Conservation (phyloP, 2,888 invertebrate genomes). For the Platycnemis pennipes region DNA sequence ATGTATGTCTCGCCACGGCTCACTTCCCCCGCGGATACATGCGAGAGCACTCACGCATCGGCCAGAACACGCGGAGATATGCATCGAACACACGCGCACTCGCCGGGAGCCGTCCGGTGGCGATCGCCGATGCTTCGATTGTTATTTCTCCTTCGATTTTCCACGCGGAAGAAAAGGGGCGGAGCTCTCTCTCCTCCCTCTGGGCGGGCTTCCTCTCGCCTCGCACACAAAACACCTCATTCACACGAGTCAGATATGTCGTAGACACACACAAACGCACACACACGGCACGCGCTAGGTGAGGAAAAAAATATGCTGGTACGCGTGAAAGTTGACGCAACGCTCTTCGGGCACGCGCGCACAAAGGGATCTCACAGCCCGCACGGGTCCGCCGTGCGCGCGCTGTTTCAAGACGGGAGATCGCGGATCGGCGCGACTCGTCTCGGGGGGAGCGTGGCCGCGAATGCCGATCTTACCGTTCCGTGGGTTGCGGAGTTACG, state of each 20-base stretch:
- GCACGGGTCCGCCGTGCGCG: background rate
- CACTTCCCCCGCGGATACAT: conserved; percentile 19
- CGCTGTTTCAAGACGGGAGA: background rate
- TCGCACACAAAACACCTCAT: conserved; percentile 1
- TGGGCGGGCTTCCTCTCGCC: background rate
- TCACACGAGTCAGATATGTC: background rate
- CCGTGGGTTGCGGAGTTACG: conserved; percentile 54
- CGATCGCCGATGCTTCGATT: background rate
- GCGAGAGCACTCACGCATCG: background rate
- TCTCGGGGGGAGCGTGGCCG: conserved; percentile 43
- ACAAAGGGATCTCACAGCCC: background rate
- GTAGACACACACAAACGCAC: too few relatives aligned
- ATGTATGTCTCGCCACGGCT: background rate
- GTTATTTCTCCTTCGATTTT: background rate
- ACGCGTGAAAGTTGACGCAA: background rate
- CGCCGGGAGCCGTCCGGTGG: background rate
- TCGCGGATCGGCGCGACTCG: background rate
- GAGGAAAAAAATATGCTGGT: too few relatives aligned
- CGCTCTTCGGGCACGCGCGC: background rate
- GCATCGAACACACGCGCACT: background rate
- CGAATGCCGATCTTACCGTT: conserved; percentile 53
- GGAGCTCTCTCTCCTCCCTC: background rate
- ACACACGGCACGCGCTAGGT: background rate
- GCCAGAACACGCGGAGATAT: conserved; percentile 11
- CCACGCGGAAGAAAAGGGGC: background rate